Evolutionary conservation across 2,888 invertebrate species (phyloP).

Genomic region (Anthoptus insignis): DNA sequence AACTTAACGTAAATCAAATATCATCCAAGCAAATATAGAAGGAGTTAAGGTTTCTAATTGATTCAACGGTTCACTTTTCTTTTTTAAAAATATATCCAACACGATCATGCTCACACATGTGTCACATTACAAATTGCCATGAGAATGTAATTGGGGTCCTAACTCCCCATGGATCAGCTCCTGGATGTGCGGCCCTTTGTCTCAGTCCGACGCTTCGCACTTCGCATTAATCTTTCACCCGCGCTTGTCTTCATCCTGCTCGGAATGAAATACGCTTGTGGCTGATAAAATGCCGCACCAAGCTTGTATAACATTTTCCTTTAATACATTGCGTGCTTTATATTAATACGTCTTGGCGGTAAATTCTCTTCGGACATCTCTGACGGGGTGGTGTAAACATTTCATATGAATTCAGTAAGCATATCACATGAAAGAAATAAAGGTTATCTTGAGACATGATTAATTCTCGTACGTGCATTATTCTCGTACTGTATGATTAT

Average conservation of each 20-base stretch:
- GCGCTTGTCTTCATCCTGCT: conserved; percentile 22
- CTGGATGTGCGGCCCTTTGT: conserved; percentile 32
- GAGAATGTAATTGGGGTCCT: background rate
- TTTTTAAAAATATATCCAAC: too few species aligned
- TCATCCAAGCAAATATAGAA: too few species aligned
- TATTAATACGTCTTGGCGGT: background rate
- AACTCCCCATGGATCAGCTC: conserved; percentile 12
- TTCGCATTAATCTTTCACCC: conserved; percentile 46
- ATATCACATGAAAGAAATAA: too few species aligned
- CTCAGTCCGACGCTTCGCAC: conserved; percentile 36
- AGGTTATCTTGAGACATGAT: too few species aligned
- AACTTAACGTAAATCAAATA: too few species aligned
- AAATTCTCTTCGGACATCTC: background rate
- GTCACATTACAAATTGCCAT: conserved; percentile 1
- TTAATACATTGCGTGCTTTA: background rate
- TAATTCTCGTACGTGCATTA: too few species aligned
- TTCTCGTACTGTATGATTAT: too few species aligned
- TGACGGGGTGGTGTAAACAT: too few species aligned
- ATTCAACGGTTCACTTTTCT: too few species aligned
- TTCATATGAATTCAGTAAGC: too few species aligned
- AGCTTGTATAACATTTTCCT: background rate
- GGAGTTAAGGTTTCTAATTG: too few species aligned
- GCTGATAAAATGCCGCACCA: conserved; percentile 24
- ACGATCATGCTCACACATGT: background rate
- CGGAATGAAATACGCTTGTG: conserved; percentile 13